Percentiles rank a stretch among this genome's conserved stretches.
Conservation (phyloP, 2,113 vertebrate species). For the Gymnobelideus leadbeateri region DNA sequence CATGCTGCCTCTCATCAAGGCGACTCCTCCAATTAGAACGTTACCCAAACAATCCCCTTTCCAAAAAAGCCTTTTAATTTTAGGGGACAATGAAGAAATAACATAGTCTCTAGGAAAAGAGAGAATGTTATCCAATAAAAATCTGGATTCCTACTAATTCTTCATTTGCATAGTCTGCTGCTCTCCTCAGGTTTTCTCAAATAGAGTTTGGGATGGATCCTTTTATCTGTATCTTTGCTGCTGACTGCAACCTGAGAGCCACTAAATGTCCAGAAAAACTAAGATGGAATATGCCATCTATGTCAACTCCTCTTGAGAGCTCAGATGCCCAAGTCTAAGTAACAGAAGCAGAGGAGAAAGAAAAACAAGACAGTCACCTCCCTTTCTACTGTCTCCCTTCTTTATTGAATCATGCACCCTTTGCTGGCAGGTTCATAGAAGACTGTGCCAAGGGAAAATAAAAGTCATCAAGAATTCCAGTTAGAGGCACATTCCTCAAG, state of each 20-base stretch:
- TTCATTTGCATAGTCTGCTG: not conserved
- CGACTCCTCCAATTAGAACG: slow-evolving; percentile 42
- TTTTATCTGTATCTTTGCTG: slow-evolving; percentile 25
- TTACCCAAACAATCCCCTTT: not conserved
- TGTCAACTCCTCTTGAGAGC: slow-evolving; percentile 60
- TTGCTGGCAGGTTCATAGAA: not conserved
- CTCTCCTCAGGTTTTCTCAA: not conserved
- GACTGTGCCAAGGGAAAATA: not conserved
- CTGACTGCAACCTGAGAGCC: slow-evolving; percentile 5
- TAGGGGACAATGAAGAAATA: not conserved
- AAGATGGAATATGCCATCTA: not conserved
- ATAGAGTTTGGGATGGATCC: fast-evolving
- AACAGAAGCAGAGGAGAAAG: not conserved
- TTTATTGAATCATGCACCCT: slow-evolving; percentile 14
- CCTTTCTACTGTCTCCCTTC: not conserved
- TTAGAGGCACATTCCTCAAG: not conserved
- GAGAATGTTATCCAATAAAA: not conserved
- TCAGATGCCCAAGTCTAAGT: slow-evolving; percentile 29
- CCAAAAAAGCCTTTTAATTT: not conserved
- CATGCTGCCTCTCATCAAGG: not conserved
- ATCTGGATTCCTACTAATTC: not conserved
- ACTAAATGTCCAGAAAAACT: not conserved
- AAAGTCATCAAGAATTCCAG: not conserved
- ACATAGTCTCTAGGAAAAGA: slow-evolving; percentile 45
- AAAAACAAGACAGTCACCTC: slow-evolving; percentile 1